Evolutionary conservation across 2,113 vertebrate species (phyloP).

Genomic region (Clupea harengus): DNA sequence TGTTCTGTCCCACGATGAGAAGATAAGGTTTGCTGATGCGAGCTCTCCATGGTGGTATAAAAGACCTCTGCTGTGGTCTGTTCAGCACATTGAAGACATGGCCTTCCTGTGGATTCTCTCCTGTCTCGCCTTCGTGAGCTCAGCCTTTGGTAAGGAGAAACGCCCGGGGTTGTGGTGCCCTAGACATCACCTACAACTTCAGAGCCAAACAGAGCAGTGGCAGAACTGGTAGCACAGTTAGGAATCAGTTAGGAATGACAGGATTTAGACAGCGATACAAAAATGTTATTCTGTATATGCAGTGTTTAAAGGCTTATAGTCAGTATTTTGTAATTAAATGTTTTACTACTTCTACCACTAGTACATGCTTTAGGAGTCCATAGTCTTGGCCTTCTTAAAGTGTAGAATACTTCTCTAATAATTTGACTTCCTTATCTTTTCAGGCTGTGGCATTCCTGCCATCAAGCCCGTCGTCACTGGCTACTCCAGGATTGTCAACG

Average conservation of each 20-base stretch:
- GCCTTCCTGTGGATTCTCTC: conserved; percentile 71
- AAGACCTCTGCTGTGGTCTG: background rate
- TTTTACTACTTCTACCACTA: background rate
- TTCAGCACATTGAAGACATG: conserved; percentile 60
- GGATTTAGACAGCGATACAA: too few species aligned
- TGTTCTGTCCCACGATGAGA: background rate
- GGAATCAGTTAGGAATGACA: too few species aligned
- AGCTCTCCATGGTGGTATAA: background rate
- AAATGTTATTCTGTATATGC: background rate
- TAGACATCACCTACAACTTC: background rate
- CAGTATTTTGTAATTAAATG: background rate
- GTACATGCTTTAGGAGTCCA: background rate
- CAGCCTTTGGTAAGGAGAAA: conserved; percentile 62
- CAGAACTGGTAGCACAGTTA: background rate
- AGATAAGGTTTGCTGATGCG: background rate
- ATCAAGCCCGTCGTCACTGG: conserved; percentile 60
- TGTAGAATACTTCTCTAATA: background rate
- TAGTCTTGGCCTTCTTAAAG: background rate
- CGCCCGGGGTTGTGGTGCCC: background rate
- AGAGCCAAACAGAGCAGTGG: background rate
- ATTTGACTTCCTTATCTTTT: background rate
- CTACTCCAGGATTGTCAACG: conserved; percentile 70
- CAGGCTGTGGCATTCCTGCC: conserved; percentile 67
- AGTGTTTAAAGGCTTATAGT: background rate
- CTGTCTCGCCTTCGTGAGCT: conserved; percentile 66